Conservation (phyloP, 2,797 vertebrate species). For the Varecia variegata region DNA sequence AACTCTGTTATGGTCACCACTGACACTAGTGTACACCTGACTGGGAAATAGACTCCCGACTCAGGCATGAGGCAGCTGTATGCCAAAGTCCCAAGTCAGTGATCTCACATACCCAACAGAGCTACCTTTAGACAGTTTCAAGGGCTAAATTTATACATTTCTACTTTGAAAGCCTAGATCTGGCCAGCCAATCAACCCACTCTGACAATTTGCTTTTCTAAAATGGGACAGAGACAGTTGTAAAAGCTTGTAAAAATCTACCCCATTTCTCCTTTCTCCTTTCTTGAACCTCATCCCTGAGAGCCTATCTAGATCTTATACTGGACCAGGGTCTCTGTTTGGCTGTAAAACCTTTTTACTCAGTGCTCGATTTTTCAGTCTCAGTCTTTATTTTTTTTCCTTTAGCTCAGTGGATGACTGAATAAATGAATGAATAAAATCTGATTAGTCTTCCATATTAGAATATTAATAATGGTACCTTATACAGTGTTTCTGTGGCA, state of each 20-base stretch:
- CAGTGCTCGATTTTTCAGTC: neutral
- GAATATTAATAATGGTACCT: neutral
- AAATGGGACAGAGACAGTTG: neutral
- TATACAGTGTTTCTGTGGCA: neutral
- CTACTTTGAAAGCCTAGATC: neutral
- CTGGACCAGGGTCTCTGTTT: neutral
- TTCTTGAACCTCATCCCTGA: neutral
- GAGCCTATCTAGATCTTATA: neutral
- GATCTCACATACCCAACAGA: neutral
- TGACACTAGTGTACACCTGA: neutral
- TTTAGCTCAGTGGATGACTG: neutral
- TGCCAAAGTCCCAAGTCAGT: neutral
- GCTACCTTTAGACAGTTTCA: neutral
- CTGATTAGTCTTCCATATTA: neutral
- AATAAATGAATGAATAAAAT: neutral
- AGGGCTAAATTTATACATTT: neutral
- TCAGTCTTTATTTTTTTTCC: neutral
- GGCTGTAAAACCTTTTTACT: neutral
- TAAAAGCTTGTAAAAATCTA: neutral
- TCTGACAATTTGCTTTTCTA: neutral
- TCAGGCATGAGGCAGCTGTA: neutral
- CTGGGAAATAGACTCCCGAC: neutral
- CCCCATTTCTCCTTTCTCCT: neutral
- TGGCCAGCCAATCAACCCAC: neutral
- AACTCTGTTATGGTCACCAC: neutral